Conservation (phyloP, 2,797 vertebrate genomes). For the Pipistrellus nathusii region DNA sequence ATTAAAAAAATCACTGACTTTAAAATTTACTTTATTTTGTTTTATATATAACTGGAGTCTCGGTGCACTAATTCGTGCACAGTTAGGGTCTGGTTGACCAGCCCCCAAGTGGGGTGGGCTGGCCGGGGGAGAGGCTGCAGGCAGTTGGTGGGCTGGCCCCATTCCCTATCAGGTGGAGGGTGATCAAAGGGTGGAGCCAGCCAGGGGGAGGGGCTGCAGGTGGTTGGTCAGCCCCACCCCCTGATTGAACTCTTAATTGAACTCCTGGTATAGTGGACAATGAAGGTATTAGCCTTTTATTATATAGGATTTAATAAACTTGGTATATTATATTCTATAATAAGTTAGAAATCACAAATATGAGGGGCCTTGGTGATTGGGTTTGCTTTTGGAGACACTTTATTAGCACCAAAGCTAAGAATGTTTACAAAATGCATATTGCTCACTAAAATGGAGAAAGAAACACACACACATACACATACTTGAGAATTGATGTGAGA, state of each 20-base stretch:
- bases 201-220: too few species aligned
- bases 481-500: conserved; percentile 19
- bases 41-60: conserved; percentile 7
- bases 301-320: conserved; percentile 31
- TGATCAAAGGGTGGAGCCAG: too few species aligned
- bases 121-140: too few species aligned
- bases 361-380: not conserved
- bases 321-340: not conserved
- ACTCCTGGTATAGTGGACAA: too few species aligned
- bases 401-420: conserved; percentile 1
- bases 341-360: conserved; percentile 47
- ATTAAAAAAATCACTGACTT: not conserved
- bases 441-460: conserved; percentile 5
- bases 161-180: too few species aligned
- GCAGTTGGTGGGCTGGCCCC: too few species aligned
- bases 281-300: not conserved
- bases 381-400: not conserved
- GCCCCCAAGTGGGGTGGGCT: too few species aligned
- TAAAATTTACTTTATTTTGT: conserved; percentile 10
- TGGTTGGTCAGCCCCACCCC: too few species aligned
- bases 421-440: conserved; percentile 4
- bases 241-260: too few species aligned
- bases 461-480: not conserved
- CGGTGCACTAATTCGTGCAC: too few species aligned
- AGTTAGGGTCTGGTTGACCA: too few species aligned